Conservation (phyloP, 2,888 invertebrate species). For the Anthoptus insignis region DNA sequence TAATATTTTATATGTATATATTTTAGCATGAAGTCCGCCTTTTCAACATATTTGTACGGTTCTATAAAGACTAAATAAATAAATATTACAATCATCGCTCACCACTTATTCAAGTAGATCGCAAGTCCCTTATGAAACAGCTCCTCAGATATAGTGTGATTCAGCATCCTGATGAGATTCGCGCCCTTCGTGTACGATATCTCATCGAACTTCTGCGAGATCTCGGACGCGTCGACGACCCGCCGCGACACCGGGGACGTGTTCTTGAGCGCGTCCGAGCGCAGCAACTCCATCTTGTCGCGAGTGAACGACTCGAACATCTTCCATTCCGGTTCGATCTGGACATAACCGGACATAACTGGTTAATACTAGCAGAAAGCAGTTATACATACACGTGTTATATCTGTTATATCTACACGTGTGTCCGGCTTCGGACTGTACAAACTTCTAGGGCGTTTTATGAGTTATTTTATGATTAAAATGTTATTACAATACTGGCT, state of each 20-base stretch:
- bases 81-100: constrained; percentile 56
- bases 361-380: too few species aligned
- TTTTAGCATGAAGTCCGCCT: too few species aligned
- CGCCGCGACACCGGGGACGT: constrained; percentile 84
- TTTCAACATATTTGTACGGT: too few species aligned
- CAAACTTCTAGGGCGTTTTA: too few species aligned
- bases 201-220: constrained; percentile 88
- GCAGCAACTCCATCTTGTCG: constrained; percentile 85
- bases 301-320: constrained; percentile 83
- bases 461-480: too few species aligned
- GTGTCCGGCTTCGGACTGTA: too few species aligned
- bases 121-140: constrained; percentile 84
- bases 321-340: constrained; percentile 87
- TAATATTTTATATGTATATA: too few species aligned
- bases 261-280: constrained; percentile 83
- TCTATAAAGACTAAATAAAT: too few species aligned
- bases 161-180: constrained; percentile 87
- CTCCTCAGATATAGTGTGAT: constrained; percentile 82
- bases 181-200: constrained; percentile 87
- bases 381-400: too few species aligned
- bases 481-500: too few species aligned
- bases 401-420: too few species aligned
- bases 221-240: constrained; percentile 84
- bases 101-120: constrained; percentile 86
- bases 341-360: too few species aligned